These are phyloP conservation scores for Vanessa cardui DNA, from an alignment of 2,888 invertebrate genomes.

Conservation along the genomic window DNA sequence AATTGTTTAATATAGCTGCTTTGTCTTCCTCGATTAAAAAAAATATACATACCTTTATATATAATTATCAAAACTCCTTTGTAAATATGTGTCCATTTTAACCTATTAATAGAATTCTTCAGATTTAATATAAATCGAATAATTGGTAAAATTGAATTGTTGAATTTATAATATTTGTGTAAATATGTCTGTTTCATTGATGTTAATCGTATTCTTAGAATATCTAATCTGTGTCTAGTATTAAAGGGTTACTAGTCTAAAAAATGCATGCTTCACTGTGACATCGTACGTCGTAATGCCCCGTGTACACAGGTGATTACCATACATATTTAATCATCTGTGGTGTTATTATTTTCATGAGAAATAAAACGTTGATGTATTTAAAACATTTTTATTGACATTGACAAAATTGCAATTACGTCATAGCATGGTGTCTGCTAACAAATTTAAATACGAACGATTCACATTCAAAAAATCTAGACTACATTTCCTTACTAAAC, in stretches of 20 bases:
- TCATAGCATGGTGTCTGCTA: not conserved
- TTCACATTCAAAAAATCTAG: constrained; percentile 10
- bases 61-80: not conserved
- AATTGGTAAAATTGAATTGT: constrained; percentile 39
- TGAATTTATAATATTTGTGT: constrained; percentile 47
- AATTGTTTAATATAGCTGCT: not conserved
- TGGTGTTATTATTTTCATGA: constrained; percentile 26
- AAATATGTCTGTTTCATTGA: constrained; percentile 41
- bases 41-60: not conserved
- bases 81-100: constrained; percentile 8
- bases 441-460: not conserved
- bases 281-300: constrained; percentile 6
- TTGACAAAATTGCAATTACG: constrained; percentile 36
- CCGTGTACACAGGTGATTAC: constrained; percentile 9
- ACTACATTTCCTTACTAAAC: constrained; percentile 43
- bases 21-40: constrained; percentile 4
- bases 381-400: constrained; percentile 42
- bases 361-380: constrained; percentile 45
- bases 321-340: constrained; percentile 25
- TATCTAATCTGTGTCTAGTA: constrained; percentile 25
- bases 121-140: constrained; percentile 9
- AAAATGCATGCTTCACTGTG: constrained; percentile 29
- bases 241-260: constrained; percentile 11
- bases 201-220: constrained; percentile 34
- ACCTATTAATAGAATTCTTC: not conserved